Conservation (phyloP, 2,888 invertebrate genomes). For the Panorpa germanica region DNA sequence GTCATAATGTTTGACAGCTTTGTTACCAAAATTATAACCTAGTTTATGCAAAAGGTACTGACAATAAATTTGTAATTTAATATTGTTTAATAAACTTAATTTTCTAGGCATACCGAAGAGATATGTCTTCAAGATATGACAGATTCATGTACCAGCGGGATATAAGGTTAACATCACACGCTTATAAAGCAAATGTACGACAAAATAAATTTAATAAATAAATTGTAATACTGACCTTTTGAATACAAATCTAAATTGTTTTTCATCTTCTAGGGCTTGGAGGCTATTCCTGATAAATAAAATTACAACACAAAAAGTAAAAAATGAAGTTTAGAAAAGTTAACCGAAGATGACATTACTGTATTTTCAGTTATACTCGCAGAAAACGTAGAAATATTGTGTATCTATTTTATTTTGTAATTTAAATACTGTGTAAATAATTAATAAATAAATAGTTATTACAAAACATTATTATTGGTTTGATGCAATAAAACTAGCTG, state of each 20-base stretch:
- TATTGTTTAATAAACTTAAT: constrained; percentile 2
- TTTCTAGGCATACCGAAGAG: constrained; percentile 35
- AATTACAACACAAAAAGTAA: constrained; percentile 1
- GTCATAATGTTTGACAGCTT: neutral
- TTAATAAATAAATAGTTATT: no score
- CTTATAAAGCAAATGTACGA: constrained; percentile 38
- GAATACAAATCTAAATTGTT: constrained; percentile 7
- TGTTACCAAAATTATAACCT: neutral
- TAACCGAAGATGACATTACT: constrained; percentile 3
- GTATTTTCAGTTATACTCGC: no score
- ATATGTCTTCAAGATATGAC: constrained; percentile 29
- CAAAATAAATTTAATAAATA: constrained; percentile 10
- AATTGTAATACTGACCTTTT: neutral
- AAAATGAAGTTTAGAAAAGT: constrained; percentile 2
- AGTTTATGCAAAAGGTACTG: neutral
- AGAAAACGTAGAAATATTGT: no score
- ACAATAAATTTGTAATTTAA: constrained; percentile 6
- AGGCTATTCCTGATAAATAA: constrained; percentile 31
- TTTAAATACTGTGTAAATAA: no score
- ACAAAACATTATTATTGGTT: no score
- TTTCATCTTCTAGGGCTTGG: constrained; percentile 32
- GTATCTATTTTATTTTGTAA: no score
- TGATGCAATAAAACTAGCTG: no score
- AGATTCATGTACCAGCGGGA: constrained; percentile 40
- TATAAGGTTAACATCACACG: constrained; percentile 33